These are phyloP conservation scores for Bombus huntii DNA, from an alignment of 1,140 invertebrate genomes.

Conservation along the genomic window DNA sequence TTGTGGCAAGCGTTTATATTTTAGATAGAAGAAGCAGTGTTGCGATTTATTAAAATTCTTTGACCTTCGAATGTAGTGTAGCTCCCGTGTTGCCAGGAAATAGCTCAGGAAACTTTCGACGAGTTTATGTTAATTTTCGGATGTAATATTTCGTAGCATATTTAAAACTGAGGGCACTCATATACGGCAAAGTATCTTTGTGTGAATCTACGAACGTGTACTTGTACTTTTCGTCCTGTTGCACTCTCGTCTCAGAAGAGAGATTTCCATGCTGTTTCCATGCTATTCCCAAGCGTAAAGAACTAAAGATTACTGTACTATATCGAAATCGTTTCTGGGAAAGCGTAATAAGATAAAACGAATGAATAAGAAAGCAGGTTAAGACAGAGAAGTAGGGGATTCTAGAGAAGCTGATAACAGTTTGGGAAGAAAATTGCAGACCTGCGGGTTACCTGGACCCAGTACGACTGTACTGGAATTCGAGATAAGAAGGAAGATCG, in stretches of 20 bases:
- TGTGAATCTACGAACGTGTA: constrained; percentile 6
- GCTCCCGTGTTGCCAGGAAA: not conserved
- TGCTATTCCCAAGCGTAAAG: too few species aligned
- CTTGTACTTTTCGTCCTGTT: not conserved
- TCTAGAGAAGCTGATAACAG: constrained; percentile 2
- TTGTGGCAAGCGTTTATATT: too few species aligned
- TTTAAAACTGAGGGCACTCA: constrained; percentile 12
- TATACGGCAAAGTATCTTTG: not conserved
- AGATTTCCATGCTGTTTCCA: not conserved
- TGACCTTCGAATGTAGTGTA: too few species aligned
- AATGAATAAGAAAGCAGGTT: not conserved
- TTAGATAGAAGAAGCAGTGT: too few species aligned
- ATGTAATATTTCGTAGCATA: constrained; percentile 18
- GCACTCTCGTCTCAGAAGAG: not conserved
- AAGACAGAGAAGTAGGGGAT: not conserved
- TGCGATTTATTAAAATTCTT: not conserved
- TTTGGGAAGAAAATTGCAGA: constrained; percentile 24
- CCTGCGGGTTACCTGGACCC: not conserved
- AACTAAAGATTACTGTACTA: not conserved
- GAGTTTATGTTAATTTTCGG: constrained; percentile 2
- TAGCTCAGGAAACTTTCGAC: not conserved
- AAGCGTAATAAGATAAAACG: not conserved
- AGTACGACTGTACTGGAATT: not conserved
- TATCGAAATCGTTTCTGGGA: not conserved
- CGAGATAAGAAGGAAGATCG: constrained; percentile 16